Evolutionary conservation across 2,888 invertebrate species (phyloP).

Genomic region (Rotaria sp.): DNA sequence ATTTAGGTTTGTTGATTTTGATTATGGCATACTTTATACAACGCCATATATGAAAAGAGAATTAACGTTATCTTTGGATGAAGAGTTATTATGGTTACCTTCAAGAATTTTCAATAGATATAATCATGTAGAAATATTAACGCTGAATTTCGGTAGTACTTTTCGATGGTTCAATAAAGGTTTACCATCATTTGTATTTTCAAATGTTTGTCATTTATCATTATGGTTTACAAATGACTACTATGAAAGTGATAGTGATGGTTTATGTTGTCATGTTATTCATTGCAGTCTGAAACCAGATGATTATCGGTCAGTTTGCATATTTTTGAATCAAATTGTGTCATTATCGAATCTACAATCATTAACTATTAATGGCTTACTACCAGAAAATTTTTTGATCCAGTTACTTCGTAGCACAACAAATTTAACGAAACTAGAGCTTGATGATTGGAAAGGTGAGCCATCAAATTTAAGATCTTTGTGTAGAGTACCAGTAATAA

Average conservation of each 20-base stretch:
- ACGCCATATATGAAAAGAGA: not conserved
- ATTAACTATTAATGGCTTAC: not conserved
- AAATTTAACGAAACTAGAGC: not conserved
- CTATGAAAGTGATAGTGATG: not conserved
- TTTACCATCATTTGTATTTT: not conserved
- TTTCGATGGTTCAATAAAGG: not conserved
- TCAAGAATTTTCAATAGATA: not conserved
- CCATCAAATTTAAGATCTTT: not conserved
- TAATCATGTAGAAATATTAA: not conserved
- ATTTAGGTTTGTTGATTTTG: not conserved
- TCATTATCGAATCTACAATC: not conserved
- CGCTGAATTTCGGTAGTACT: not conserved
- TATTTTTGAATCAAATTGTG: not conserved
- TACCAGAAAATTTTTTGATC: not conserved
- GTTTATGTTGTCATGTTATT: not conserved
- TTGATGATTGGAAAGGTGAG: not conserved
- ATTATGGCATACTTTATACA: not conserved
- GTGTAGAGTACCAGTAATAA: not conserved
- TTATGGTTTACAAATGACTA: not conserved
- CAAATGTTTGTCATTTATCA: not conserved
- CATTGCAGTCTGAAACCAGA: not conserved
- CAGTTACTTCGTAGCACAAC: not conserved
- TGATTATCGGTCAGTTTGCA: not conserved
- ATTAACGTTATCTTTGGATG: not conserved
- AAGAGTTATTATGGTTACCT: not conserved